Evolutionary conservation across 2,113 vertebrate genomes (phyloP).

Genomic region (Symphodus melops): DNA sequence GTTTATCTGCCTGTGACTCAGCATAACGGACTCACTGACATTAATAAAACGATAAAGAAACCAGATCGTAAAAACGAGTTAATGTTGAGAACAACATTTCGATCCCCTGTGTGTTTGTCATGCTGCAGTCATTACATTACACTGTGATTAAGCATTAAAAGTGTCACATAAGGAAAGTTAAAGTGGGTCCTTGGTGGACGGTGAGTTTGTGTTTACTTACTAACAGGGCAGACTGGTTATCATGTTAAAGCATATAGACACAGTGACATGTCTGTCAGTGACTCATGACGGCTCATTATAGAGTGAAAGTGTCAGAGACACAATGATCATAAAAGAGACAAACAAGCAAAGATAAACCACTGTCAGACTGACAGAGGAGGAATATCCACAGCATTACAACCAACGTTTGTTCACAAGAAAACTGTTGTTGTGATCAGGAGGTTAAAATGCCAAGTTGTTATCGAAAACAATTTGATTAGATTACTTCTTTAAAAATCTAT

Average conservation of each 20-base stretch:
- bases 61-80: neutral
- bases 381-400: neutral
- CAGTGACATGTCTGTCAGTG: constrained; percentile 38
- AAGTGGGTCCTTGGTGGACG: constrained; percentile 10
- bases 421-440: neutral
- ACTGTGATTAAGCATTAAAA: neutral
- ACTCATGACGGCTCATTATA: constrained; percentile 1
- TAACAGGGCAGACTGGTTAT: constrained; percentile 45
- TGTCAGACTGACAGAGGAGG: neutral
- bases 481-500: too few relatives aligned
- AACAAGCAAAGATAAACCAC: neutral
- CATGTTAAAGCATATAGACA: constrained; percentile 60
- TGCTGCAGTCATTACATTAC: neutral
- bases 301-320: constrained; percentile 6
- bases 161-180: neutral
- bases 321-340: constrained; percentile 17
- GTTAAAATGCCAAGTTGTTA: neutral
- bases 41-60: neutral
- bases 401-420: neutral
- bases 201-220: constrained; percentile 49
- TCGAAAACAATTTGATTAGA: neutral
- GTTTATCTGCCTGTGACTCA: neutral
- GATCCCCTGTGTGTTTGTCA: neutral
- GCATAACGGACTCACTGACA: neutral
- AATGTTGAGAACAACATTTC: neutral